phyloP scores from a whole-genome alignment of 1,140 invertebrate genomes.

The Samia ricini region DNA sequence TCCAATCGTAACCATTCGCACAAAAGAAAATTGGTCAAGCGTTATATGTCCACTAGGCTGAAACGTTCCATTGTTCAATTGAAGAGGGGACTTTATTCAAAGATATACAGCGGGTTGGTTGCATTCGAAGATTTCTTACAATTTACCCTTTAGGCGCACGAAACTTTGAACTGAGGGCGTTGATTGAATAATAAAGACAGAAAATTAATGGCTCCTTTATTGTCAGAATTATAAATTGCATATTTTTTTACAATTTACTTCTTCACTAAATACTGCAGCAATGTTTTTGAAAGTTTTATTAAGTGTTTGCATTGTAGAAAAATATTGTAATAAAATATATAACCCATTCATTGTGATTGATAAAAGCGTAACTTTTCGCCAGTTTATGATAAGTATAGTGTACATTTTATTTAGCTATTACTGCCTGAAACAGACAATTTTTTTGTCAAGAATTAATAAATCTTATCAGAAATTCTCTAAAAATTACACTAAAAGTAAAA shows the following conservation, averaged over 20 bases:
- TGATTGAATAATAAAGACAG: constrained; percentile 31
- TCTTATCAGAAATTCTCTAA: neutral
- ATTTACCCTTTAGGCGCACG: constrained; percentile 28
- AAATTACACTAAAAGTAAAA: neutral
- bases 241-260: too few relatives aligned
- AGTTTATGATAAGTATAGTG: too few relatives aligned
- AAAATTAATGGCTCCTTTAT: neutral
- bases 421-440: too few relatives aligned
- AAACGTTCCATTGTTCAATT: constrained; percentile 62
- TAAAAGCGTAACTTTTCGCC: too few relatives aligned
- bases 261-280: too few relatives aligned
- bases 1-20: constrained; percentile 59
- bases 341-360: too few relatives aligned
- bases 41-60: constrained; percentile 68
- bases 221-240: neutral
- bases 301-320: too few relatives aligned
- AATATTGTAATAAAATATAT: too few relatives aligned
- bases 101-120: constrained; percentile 49
- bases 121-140: constrained; percentile 38
- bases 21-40: constrained; percentile 75
- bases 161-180: constrained; percentile 28
- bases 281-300: too few relatives aligned
- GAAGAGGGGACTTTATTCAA: constrained; percentile 45
- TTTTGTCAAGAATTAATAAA: neutral
- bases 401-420: too few relatives aligned